phyloP scores from a whole-genome alignment of 2,113 vertebrate species.

The Sinocyclocheilus anshuiensis region DNA sequence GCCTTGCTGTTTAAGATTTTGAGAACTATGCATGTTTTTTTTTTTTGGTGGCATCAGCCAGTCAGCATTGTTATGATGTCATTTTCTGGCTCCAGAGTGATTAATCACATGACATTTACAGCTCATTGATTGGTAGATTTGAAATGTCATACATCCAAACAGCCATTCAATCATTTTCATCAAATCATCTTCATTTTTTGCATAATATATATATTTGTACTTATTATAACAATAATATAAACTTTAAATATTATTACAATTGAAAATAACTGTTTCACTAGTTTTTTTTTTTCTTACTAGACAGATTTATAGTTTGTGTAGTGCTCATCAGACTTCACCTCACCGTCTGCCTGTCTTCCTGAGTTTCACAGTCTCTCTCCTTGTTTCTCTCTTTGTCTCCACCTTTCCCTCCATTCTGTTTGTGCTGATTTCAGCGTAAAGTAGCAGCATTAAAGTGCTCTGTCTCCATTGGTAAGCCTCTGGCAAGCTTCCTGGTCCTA shows the following conservation, averaged over 20 bases:
- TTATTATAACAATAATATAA: neutral
- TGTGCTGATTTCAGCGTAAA: constrained; percentile 72
- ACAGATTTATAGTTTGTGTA: constrained; percentile 30
- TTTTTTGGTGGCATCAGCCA: neutral
- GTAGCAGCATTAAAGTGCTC: constrained; percentile 59
- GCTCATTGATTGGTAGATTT: constrained; percentile 20
- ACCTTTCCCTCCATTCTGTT: constrained; percentile 48
- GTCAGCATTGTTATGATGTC: neutral
- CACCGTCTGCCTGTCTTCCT: neutral
- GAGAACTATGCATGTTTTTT: neutral
- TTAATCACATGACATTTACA: neutral
- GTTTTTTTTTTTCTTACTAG: neutral
- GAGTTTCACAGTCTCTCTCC: constrained; percentile 15
- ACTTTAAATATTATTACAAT: neutral
- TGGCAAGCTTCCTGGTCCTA: constrained; percentile 64
- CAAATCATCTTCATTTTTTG: neutral
- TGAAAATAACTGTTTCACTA: too few species aligned
- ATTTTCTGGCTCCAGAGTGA: neutral
- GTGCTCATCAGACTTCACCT: constrained; percentile 32
- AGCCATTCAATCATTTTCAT: neutral
- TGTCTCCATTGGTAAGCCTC: constrained; percentile 61
- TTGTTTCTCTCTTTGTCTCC: constrained; percentile 23
- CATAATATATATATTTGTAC: neutral
- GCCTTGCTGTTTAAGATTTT: neutral
- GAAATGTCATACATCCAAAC: neutral